Conservation (phyloP, 1,140 invertebrate species). For the Anthonomus grandis region DNA sequence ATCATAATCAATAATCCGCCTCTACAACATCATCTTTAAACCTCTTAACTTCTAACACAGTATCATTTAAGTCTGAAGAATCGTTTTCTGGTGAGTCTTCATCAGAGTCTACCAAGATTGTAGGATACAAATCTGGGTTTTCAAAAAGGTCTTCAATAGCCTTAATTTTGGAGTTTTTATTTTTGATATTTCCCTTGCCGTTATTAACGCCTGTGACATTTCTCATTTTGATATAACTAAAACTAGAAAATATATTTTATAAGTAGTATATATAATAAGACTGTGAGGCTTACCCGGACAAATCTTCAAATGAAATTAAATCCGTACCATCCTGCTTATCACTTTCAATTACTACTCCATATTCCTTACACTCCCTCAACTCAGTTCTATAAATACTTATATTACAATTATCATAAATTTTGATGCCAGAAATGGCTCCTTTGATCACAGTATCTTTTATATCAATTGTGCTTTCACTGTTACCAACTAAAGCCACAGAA, state of each 20-base stretch:
- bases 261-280: too few relatives aligned
- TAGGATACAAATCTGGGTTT: constrained; percentile 33
- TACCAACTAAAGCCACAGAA: constrained; percentile 45
- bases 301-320: too few relatives aligned
- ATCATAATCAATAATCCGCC: too few relatives aligned
- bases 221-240: too few relatives aligned
- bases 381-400: constrained; percentile 27
- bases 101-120: constrained; percentile 30
- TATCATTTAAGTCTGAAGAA: not conserved
- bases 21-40: too few relatives aligned
- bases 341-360: constrained; percentile 41
- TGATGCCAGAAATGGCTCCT: constrained; percentile 37
- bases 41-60: constrained; percentile 5
- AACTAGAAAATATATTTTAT: too few relatives aligned
- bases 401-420: constrained; percentile 41
- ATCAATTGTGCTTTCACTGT: constrained; percentile 35
- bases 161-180: constrained; percentile 31
- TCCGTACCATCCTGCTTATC: too few relatives aligned
- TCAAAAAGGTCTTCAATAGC: constrained; percentile 38
- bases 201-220: constrained; percentile 36
- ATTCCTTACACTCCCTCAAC: constrained; percentile 40
- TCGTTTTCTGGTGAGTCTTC: constrained; percentile 26
- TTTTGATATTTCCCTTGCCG: constrained; percentile 35
- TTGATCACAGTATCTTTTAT: constrained; percentile 34
- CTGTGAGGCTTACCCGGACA: too few relatives aligned